A percentile compares a stretch with the other conserved stretches of the same genome.
These are phyloP conservation scores for Tragelaphus scriptus DNA, from an alignment of 2,113 vertebrate species.

Conservation along the genomic window DNA sequence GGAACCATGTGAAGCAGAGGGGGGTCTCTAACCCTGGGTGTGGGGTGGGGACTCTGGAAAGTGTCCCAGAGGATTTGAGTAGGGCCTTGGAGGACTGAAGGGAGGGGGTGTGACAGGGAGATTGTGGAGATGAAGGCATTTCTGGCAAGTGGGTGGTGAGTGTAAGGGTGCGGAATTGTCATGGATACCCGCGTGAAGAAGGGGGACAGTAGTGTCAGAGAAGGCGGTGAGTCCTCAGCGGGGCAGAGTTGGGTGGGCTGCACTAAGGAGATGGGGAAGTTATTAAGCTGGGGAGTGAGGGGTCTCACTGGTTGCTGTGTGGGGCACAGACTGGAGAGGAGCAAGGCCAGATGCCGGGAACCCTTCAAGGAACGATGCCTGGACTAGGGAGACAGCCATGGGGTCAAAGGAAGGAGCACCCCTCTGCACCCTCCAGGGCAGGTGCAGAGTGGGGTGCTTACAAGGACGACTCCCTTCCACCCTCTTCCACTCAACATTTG, in stretches of 20 bases:
- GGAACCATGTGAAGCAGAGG: background rate
- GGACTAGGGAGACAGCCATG: background rate
- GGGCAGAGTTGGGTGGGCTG: no score
- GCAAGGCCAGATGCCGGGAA: background rate
- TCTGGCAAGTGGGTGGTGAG: background rate
- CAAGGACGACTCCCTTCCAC: background rate
- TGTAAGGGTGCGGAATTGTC: background rate
- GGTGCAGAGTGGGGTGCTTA: background rate
- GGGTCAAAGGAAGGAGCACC: background rate
- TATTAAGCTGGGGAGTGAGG: background rate
- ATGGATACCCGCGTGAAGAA: background rate
- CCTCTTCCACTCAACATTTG: background rate
- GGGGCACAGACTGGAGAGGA: background rate
- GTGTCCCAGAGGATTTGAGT: background rate
- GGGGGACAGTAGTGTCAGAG: background rate
- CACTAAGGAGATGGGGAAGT: background rate
- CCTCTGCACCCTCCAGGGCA: background rate
- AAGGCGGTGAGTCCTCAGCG: background rate
- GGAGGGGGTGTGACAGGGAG: background rate
- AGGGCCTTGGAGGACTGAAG: background rate
- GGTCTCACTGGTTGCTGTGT: background rate
- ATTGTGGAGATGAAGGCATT: background rate
- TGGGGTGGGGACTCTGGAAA: background rate
- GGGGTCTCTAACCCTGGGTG: background rate
- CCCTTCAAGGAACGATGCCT: background rate